Evolutionary conservation across 2,888 invertebrate species (phyloP).

Genomic region (Drosophila antonietae): DNA sequence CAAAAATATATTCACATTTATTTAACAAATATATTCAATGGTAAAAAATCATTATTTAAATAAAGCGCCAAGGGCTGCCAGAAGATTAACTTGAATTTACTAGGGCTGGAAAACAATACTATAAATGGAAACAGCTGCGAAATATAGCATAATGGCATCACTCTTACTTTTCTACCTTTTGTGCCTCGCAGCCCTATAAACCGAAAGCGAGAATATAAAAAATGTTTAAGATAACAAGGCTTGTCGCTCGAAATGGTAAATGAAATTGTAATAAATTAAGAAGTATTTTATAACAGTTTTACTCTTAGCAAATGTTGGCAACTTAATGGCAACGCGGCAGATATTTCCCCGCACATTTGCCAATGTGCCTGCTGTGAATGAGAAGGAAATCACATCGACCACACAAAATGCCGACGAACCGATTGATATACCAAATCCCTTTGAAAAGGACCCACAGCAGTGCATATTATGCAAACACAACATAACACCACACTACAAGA

Average conservation of each 20-base stretch:
- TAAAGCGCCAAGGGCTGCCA: constrained; percentile 1
- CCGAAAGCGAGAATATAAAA: constrained; percentile 19
- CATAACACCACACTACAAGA: constrained; percentile 95
- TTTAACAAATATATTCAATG: not conserved
- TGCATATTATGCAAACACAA: constrained; percentile 94
- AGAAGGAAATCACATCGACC: constrained; percentile 1
- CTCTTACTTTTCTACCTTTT: not conserved
- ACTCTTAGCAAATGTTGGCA: constrained; percentile 38
- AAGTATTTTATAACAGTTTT: not conserved
- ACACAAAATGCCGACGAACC: constrained; percentile 76
- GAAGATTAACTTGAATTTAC: not conserved
- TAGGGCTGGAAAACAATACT: not conserved
- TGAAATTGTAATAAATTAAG: not conserved
- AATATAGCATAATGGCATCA: not conserved
- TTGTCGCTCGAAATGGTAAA: constrained; percentile 65
- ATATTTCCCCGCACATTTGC: constrained; percentile 37
- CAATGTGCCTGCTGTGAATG: constrained; percentile 25
- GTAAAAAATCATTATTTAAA: not conserved
- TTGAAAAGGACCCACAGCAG: constrained; percentile 88
- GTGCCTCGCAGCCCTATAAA: constrained; percentile 16
- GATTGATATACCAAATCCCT: constrained; percentile 91
- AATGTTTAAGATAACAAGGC: constrained; percentile 66
- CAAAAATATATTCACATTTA: not conserved
- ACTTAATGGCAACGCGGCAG: constrained; percentile 29
- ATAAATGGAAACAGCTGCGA: not conserved